A percentile compares a stretch with the other conserved stretches of the same genome.
These are phyloP conservation scores for Coregonus clupeaformis DNA, from an alignment of 2,113 vertebrate species.

Conservation along the genomic window DNA sequence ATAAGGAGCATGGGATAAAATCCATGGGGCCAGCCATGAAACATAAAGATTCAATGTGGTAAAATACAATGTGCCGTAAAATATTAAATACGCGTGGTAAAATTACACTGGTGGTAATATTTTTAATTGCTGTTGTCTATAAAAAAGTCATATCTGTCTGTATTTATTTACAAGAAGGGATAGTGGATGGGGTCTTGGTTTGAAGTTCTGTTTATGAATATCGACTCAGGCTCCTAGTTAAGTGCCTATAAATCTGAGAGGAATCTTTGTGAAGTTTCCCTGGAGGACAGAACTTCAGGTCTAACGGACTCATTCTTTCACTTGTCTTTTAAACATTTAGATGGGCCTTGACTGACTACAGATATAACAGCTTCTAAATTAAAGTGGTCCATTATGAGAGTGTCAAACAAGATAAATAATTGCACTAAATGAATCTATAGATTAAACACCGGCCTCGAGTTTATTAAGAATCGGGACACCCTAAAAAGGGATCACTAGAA, in stretches of 20 bases:
- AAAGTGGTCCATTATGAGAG: slow-evolving; percentile 52
- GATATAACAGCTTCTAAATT: slow-evolving; percentile 66
- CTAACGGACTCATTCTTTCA: slow-evolving; percentile 66
- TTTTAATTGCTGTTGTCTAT: slow-evolving; percentile 79
- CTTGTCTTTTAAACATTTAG: slow-evolving; percentile 75
- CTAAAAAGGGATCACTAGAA: slow-evolving; percentile 35
- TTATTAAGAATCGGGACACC: slow-evolving; percentile 37
- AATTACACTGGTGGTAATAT: slow-evolving; percentile 79
- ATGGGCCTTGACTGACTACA: slow-evolving; percentile 54
- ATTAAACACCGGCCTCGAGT: slow-evolving; percentile 39
- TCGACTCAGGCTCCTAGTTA: slow-evolving; percentile 72
- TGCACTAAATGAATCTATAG: slow-evolving; percentile 46
- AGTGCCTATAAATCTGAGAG: slow-evolving; percentile 76
- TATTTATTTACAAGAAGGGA: slow-evolving; percentile 78
- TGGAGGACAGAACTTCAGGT: slow-evolving; percentile 75
- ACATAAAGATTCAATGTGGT: slow-evolving; percentile 74
- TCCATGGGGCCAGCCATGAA: slow-evolving; percentile 66
- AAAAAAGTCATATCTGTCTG: slow-evolving; percentile 72
- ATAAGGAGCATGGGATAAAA: slow-evolving; percentile 52
- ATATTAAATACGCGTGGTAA: slow-evolving; percentile 76
- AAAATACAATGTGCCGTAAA: slow-evolving; percentile 79
- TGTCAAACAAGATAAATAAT: slow-evolving; percentile 52
- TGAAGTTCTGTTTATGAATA: slow-evolving; percentile 68
- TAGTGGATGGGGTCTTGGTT: slow-evolving; percentile 65
- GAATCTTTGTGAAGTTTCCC: slow-evolving; percentile 70